Percentiles rank a stretch among this genome's conserved stretches.
Evolutionary conservation across 37 sponge, comb jelly and placozoan species (phyloP).

Genomic region (Spongilla lacustris): DNA sequence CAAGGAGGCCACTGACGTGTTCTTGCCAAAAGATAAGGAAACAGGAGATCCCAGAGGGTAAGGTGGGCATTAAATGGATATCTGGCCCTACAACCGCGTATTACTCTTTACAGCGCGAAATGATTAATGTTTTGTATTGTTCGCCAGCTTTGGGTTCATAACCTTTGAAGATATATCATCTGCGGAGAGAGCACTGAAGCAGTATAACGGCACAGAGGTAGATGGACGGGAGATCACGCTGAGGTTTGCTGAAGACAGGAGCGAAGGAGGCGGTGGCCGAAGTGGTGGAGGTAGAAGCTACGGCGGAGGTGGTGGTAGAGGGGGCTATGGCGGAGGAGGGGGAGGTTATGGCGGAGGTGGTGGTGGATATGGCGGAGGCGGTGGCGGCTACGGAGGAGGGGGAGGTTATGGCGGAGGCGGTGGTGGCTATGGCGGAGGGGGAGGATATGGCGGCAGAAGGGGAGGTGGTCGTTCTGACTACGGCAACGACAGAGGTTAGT

Average conservation of each 20-base stretch:
- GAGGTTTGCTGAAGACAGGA: conserved; percentile 79
- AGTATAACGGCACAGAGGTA: conserved; percentile 48
- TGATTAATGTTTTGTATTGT: background rate
- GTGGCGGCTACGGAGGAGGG: conserved; percentile 47
- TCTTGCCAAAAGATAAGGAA: conserved; percentile 75
- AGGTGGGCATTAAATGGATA: conserved; percentile 19
- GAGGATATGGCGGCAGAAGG: conserved; percentile 20
- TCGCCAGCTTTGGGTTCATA: conserved; percentile 78
- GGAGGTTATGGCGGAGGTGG: background rate
- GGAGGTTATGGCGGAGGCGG: conserved; percentile 11
- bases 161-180: conserved; percentile 62
- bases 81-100: background rate
- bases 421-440: conserved; percentile 4
- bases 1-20: conserved; percentile 50
- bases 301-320: conserved; percentile 21
- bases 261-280: conserved; percentile 23
- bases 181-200: conserved; percentile 57
- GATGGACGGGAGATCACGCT: conserved; percentile 71
- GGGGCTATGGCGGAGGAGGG: background rate
- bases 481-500: too few species aligned
- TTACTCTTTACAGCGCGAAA: background rate
- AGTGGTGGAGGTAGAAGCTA: conserved; percentile 63
- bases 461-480: too few species aligned
- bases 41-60: conserved; percentile 86
- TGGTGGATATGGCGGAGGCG: conserved; percentile 9